These are phyloP conservation scores for Drosophila greeni DNA, from an alignment of 2,888 invertebrate genomes.

Conservation along the genomic window DNA sequence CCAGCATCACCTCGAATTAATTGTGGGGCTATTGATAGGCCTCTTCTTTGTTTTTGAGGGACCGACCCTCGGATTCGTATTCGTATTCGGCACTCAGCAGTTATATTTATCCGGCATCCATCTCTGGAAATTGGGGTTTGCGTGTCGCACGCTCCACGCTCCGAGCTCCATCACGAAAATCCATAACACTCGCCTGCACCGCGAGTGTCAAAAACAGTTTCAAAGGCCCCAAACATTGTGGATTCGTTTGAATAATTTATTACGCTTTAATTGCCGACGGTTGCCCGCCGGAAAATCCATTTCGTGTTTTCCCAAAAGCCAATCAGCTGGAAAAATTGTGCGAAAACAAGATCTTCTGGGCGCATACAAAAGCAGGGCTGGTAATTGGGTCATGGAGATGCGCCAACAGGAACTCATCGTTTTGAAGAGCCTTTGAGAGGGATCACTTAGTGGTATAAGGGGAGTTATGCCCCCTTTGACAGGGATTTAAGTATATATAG, in stretches of 20 bases:
- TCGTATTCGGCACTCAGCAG: slow-evolving; percentile 35
- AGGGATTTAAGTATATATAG: background rate
- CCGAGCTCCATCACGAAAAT: slow-evolving; percentile 32
- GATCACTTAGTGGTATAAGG: background rate
- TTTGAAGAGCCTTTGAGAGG: background rate
- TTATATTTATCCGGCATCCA: slow-evolving; percentile 54
- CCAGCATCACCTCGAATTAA: slow-evolving; percentile 49
- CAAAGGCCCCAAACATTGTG: slow-evolving; percentile 29
- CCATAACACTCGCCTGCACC: slow-evolving; percentile 47
- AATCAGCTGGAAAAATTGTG: slow-evolving; percentile 68
- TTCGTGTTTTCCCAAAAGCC: slow-evolving; percentile 57
- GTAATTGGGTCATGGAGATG: slow-evolving; percentile 30
- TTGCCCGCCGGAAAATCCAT: slow-evolving; percentile 42
- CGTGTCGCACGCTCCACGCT: slow-evolving; percentile 68
- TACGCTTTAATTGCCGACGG: slow-evolving; percentile 48
- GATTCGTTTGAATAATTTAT: slow-evolving; percentile 63
- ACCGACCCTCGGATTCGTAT: slow-evolving; percentile 4
- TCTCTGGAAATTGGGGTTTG: slow-evolving; percentile 64
- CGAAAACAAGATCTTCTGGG: slow-evolving; percentile 34
- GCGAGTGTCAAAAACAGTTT: slow-evolving; percentile 63
- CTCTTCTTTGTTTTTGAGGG: slow-evolving; percentile 49
- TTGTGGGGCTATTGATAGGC: slow-evolving; percentile 69
- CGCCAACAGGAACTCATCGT: slow-evolving; percentile 9
- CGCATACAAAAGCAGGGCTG: background rate
- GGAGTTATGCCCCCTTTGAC: background rate